Evolutionary conservation across 2,797 vertebrate species (phyloP), one percentile per base, ranked within the genome.

Genomic region (Muscicapa comitata): DNA sequence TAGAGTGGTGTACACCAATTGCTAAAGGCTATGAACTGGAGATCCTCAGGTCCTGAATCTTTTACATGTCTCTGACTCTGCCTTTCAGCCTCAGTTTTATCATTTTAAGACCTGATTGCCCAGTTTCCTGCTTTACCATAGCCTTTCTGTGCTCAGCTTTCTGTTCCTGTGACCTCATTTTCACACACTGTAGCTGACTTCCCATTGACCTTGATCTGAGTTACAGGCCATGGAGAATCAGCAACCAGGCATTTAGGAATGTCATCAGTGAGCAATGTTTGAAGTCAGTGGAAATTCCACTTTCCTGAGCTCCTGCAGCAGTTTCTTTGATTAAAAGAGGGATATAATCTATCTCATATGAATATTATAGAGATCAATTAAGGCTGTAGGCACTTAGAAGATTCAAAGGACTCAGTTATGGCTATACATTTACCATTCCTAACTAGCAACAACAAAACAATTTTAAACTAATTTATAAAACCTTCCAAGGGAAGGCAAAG

Each of bases 401-500:
- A 58, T 54, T 86, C 28, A 47, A 68, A 78, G 31, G 35, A 67
- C 37, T 71, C 33, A 7, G 11, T 85, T 74, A 68, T 38, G 8
- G 14, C 25, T 84, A 75, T 86, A 71, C 9, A 53, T 35, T 35
- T 78, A 14, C 72, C 70, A 58, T 40, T 81, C 26, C 35, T 20
- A n/a, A 1, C 0, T 38, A 88, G 25, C 11, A 81, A 50, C 47
- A 88, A 33, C 7, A 43, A 73, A 78, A 18, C 1, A 7, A 81
- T 88, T 90, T 86, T 68, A 86, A 88, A 83, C 45, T 74, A 85
- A 68, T 86, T 71, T 83, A 43, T 75, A 57, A 85, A 91, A 57
- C 35, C 17, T 86, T 86, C 23, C 29, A 23, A 45, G 43, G 21
- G 43, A 45, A 45, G 43, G 37, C 38, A 47, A 90, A 68, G 42